Conservation (phyloP, 2,888 invertebrate species). For the Apodemia zela region DNA sequence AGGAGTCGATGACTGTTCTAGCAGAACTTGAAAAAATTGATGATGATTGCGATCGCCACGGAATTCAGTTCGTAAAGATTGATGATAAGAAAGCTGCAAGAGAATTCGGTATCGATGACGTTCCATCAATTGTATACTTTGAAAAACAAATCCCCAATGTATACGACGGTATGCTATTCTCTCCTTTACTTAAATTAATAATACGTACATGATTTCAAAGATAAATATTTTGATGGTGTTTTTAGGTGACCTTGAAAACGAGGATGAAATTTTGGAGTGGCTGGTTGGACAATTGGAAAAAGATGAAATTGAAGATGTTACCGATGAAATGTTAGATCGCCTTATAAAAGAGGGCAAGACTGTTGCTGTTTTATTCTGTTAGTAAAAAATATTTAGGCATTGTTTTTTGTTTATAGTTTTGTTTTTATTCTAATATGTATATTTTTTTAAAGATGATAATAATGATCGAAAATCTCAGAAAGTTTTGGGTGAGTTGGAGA, state of each 20-base stretch:
- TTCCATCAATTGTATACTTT: conserved; percentile 94
- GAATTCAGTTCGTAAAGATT: conserved; percentile 96
- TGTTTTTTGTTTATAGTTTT: conserved; percentile 24
- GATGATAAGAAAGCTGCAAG: conserved; percentile 91
- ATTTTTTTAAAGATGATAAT: conserved; percentile 85
- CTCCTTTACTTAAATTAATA: neutral
- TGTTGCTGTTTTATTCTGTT: conserved; percentile 94
- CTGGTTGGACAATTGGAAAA: conserved; percentile 91
- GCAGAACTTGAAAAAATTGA: conserved; percentile 95
- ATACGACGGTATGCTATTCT: conserved; percentile 85
- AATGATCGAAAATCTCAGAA: conserved; percentile 93
- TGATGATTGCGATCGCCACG: conserved; percentile 94
- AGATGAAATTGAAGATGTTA: conserved; percentile 97
- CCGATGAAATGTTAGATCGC: conserved; percentile 95
- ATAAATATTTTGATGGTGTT: conserved; percentile 19
- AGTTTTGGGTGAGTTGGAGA: conserved; percentile 92
- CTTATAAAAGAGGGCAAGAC: conserved; percentile 93
- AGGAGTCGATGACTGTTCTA: conserved; percentile 92
- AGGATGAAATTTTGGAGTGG: conserved; percentile 94
- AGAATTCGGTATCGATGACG: conserved; percentile 91
- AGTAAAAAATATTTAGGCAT: conserved; percentile 50
- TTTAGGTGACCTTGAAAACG: conserved; percentile 90
- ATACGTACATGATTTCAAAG: neutral
- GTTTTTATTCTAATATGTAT: conserved; percentile 19
- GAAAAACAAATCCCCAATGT: conserved; percentile 96